Conservation (phyloP, 2,797 vertebrate species). For the Pogoniulus pusillus region DNA sequence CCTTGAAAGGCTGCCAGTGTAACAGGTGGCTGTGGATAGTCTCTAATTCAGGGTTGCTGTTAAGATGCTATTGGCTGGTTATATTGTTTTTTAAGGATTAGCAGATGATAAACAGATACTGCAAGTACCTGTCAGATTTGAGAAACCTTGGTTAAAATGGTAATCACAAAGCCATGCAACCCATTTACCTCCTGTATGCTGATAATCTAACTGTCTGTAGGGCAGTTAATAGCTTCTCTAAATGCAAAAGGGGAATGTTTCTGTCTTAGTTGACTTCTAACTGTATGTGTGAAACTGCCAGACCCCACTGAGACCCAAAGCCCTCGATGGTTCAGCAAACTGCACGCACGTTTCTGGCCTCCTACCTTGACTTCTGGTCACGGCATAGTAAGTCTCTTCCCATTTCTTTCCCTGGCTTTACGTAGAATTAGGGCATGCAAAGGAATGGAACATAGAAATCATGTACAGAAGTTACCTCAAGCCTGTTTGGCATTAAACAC, state of each 20-base stretch:
- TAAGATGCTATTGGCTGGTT: background rate
- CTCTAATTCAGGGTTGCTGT: background rate
- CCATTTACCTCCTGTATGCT: background rate
- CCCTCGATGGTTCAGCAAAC: background rate
- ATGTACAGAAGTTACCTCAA: background rate
- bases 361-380: background rate
- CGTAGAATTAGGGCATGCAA: background rate
- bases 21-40: background rate
- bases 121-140: background rate
- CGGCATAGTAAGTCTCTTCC: background rate
- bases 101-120: background rate
- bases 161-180: background rate
- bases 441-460: background rate
- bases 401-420: background rate
- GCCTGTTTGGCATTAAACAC: background rate
- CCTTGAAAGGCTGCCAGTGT: background rate
- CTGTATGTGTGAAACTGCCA: background rate
- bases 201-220: background rate
- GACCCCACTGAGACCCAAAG: background rate
- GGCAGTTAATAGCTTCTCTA: background rate
- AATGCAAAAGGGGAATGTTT: background rate
- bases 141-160: background rate
- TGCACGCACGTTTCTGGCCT: background rate
- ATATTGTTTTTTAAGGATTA: background rate
- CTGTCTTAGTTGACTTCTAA: background rate